Evolutionary conservation across 2,113 vertebrate genomes (phyloP).

Genomic region (Hippocampus mohnikei): DNA sequence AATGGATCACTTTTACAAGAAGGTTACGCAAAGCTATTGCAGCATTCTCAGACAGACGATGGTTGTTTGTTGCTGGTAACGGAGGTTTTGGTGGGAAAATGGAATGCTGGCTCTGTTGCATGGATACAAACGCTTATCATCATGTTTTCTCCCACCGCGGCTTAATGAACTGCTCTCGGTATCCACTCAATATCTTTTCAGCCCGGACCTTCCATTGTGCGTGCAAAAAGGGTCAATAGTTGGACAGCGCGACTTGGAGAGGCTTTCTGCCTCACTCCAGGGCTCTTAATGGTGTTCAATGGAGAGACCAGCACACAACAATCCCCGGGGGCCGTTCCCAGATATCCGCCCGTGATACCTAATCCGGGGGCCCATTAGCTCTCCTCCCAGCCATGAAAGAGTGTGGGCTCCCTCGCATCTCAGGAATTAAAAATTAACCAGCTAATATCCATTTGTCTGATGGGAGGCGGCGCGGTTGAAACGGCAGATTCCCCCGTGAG

Average conservation of each 20-base stretch:
- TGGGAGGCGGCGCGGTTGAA: conserved; percentile 64
- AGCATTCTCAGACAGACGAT: background rate
- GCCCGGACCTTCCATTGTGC: conserved; percentile 50
- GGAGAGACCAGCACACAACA: conserved; percentile 56
- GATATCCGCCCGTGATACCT: conserved; percentile 76
- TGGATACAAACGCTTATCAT: conserved; percentile 24
- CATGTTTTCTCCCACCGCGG: conserved; percentile 55
- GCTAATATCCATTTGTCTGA: conserved; percentile 77
- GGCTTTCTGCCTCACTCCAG: conserved; percentile 64
- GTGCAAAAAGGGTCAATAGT: conserved; percentile 67
- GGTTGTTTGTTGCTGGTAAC: conserved; percentile 19
- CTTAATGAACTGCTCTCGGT: conserved; percentile 63
- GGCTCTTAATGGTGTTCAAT: conserved; percentile 70
- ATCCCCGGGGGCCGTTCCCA: conserved; percentile 65
- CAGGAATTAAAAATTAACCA: conserved; percentile 82
- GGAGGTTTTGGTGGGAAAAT: conserved; percentile 33
- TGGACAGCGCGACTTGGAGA: conserved; percentile 69
- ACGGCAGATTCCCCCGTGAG: conserved; percentile 71
- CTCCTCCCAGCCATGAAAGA: conserved; percentile 66
- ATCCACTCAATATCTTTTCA: conserved; percentile 65
- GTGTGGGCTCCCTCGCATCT: conserved; percentile 58
- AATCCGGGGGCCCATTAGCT: conserved; percentile 74
- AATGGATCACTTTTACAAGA: background rate
- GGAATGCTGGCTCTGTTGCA: conserved; percentile 42
- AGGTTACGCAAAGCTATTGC: conserved; percentile 29